Evolutionary conservation across 1,140 invertebrate genomes (phyloP).

Genomic region (Matsumurasca onukii): DNA sequence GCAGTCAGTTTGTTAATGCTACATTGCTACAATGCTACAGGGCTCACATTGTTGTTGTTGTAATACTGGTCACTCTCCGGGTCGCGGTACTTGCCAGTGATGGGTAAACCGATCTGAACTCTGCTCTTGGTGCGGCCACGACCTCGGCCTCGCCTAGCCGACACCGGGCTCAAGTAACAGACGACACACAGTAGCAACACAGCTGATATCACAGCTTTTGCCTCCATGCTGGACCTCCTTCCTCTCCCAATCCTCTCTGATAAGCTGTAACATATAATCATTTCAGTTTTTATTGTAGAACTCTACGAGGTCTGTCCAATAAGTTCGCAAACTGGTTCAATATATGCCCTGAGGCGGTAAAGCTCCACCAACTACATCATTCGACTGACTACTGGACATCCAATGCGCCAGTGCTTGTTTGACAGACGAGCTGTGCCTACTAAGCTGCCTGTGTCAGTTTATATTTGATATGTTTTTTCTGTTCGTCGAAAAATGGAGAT

Average conservation of each 20-base stretch:
- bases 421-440: too few species aligned
- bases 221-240: not conserved
- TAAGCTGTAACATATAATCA: not conserved
- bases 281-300: not conserved
- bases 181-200: slow-evolving; percentile 24
- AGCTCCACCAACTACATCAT: too few species aligned
- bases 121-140: slow-evolving; percentile 69
- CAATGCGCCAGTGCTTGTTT: too few species aligned
- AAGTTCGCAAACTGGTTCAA: too few species aligned
- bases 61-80: slow-evolving; percentile 85
- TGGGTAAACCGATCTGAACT: slow-evolving; percentile 79
- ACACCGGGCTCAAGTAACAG: slow-evolving; percentile 1
- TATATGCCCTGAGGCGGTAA: too few species aligned
- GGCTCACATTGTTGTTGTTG: slow-evolving; percentile 81
- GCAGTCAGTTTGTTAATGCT: too few species aligned
- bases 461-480: too few species aligned
- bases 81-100: slow-evolving; percentile 83
- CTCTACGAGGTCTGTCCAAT: too few species aligned
- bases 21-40: too few species aligned
- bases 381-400: too few species aligned
- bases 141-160: slow-evolving; percentile 51
- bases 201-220: not conserved
- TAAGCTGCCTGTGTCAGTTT: too few species aligned
- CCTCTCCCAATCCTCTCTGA: not conserved
- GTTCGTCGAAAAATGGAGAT: too few species aligned